A percentile compares a stretch with the other conserved stretches of the same genome.
phyloP scores from a whole-genome alignment of 2,888 invertebrate species.

The Caenorhabditis virilis region DNA sequence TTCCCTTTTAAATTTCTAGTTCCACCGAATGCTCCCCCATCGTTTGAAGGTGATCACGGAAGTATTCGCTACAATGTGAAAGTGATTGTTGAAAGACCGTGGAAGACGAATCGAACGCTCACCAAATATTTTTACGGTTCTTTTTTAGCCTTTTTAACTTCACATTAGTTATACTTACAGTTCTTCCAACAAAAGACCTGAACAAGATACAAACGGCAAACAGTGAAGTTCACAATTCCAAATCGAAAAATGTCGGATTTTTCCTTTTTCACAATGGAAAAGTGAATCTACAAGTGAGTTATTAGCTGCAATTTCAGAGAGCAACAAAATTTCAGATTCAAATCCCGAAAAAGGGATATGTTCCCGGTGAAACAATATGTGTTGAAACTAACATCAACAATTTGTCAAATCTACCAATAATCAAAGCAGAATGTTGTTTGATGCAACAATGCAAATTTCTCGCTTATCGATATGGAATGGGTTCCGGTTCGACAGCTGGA shows the following conservation, averaged over 20 bases:
- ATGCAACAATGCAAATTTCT: slow-evolving; percentile 33
- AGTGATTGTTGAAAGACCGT: slow-evolving; percentile 34
- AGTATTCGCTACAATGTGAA: slow-evolving; percentile 31
- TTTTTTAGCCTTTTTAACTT: no score
- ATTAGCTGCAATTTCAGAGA: no score
- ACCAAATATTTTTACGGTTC: slow-evolving; percentile 11
- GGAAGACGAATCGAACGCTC: slow-evolving; percentile 37
- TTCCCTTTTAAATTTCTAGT: slow-evolving; percentile 33
- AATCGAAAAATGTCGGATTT: slow-evolving; percentile 37
- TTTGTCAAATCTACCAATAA: slow-evolving; percentile 21
- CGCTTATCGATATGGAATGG: slow-evolving; percentile 35
- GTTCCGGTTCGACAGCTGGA: background rate
- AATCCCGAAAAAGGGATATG: slow-evolving; percentile 42
- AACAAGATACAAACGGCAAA: slow-evolving; percentile 13
- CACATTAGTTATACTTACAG: slow-evolving; percentile 9
- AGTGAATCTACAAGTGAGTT: slow-evolving; percentile 20
- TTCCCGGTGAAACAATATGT: slow-evolving; percentile 40
- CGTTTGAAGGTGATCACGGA: slow-evolving; percentile 34
- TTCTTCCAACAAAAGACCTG: slow-evolving; percentile 22
- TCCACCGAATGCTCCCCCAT: slow-evolving; percentile 23
- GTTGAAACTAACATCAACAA: slow-evolving; percentile 42
- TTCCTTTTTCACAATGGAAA: slow-evolving; percentile 29
- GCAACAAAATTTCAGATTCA: slow-evolving; percentile 17
- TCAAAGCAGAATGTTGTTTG: slow-evolving; percentile 33
- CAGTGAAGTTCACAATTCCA: slow-evolving; percentile 19